Evolutionary conservation across 1,140 invertebrate species (phyloP).

Genomic region (Cyclargus thomasi): DNA sequence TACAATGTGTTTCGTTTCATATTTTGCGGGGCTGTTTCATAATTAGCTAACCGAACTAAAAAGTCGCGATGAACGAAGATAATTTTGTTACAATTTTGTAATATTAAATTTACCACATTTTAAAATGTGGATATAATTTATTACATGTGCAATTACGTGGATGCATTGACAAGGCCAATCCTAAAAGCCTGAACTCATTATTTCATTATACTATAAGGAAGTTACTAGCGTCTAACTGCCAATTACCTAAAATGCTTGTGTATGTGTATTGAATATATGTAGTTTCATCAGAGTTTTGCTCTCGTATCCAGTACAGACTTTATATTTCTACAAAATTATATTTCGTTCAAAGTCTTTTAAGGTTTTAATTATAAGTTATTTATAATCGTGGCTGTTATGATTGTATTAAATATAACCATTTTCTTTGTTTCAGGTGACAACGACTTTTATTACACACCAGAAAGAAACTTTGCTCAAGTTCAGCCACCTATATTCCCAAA

Average conservation of each 20-base stretch:
- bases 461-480: constrained; percentile 71
- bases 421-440: constrained; percentile 64
- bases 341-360: no score
- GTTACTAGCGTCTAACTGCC: not conserved
- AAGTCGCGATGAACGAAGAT: no score
- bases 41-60: not conserved
- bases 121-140: not conserved
- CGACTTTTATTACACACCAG: constrained; percentile 65
- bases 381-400: not conserved
- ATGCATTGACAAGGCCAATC: not conserved
- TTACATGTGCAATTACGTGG: not conserved
- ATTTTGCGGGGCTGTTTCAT: not conserved
- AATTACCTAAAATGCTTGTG: constrained; percentile 4
- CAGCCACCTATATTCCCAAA: constrained; percentile 67
- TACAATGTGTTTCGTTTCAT: not conserved
- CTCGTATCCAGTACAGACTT: no score
- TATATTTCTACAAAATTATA: no score
- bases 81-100: not conserved
- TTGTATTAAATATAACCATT: constrained; percentile 21
- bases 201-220: not conserved
- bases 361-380: no score
- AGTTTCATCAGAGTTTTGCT: constrained; percentile 3
- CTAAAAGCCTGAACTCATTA: not conserved
- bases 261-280: not conserved
- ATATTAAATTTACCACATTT: not conserved